Base-by-base conservation (phyloP, 2,113 vertebrate species). In the Pungitius pungitius region DNA sequence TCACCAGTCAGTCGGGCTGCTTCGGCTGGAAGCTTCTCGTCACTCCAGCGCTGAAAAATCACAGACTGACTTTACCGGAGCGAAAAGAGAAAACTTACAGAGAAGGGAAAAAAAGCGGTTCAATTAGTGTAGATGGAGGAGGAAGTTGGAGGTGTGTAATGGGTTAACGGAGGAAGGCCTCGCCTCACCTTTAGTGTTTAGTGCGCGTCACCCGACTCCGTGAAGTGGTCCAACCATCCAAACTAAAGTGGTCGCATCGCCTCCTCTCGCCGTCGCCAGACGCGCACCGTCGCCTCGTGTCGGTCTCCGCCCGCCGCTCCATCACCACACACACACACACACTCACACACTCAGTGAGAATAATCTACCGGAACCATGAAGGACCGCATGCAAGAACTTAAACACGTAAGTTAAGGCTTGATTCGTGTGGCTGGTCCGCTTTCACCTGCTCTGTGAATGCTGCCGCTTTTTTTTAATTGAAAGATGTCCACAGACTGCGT, bases 331-430 rank as follows among this genome's bases (percentile, higher is more conserved):
- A 39, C 56, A 6, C 33, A 39, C 56, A 12, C 61, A 60, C 67
- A 27, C 40, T 1, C 51, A 4, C 51, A 77, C 37, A 79, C 69
- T 35, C 8, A 26, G 33, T 14, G 75, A 69, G 69, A 75, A 62
- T 54, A 13, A 54, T 77, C 49, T 47, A 58, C 52, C 11, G 64
- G 37, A 75, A 58, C 64, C 87, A 92, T 93, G 90, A 92, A 93
- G 85, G 91, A 93, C 83, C 92, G 92, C 59, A 93, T 90, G 84
- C 91, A 91, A 77, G 91, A 93, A 91, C 89, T 92, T 78, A 75
- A 60, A 87, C 91, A 91, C 59, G 92, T 92, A 83, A 92, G 92
- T 89, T 75, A 26, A n/a, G 54, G 42, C 33, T 40, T 33, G 30
- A 11, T 61, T 63, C 0, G 66, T 61, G 24, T 11, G 1, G 11